Conservation (phyloP, 2,888 invertebrate genomes). For the Acronicta leporina region DNA sequence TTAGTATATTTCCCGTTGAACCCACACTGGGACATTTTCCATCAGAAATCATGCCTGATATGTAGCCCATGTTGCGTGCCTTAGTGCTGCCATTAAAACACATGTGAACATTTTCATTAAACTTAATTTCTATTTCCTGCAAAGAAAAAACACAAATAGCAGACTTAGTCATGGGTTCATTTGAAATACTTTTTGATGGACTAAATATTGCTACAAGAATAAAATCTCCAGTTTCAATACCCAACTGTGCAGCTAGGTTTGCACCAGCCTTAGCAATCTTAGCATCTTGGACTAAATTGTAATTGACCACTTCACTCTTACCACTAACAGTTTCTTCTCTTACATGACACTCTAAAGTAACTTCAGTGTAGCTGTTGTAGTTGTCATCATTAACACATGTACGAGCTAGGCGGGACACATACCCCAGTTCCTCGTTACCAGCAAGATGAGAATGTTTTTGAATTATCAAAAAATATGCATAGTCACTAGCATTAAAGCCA, state of each 20-base stretch:
- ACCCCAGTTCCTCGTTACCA: constrained; percentile 96
- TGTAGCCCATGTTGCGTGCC: constrained; percentile 97
- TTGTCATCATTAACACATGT: constrained; percentile 98
- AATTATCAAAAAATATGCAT: constrained; percentile 98
- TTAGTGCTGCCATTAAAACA: constrained; percentile 98
- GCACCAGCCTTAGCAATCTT: constrained; percentile 95
- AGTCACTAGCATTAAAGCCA: constrained; percentile 98
- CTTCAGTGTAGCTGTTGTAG: constrained; percentile 99
- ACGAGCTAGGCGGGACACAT: constrained; percentile 96
- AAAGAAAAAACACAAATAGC: constrained; percentile 98
- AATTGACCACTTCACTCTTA: constrained; percentile 90
- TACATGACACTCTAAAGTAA: constrained; percentile 96
- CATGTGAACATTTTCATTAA: constrained; percentile 98
- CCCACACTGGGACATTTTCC: constrained; percentile 97
- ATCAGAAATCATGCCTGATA: constrained; percentile 96
- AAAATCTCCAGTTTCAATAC: constrained; percentile 93
- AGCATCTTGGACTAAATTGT: constrained; percentile 98
- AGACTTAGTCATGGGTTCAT: constrained; percentile 94
- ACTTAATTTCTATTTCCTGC: constrained; percentile 96
- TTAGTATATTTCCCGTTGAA: constrained; percentile 96
- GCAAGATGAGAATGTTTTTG: constrained; percentile 97
- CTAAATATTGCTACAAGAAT: constrained; percentile 97
- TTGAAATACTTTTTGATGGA: constrained; percentile 95
- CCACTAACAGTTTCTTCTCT: constrained; percentile 88
- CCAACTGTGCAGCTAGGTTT: constrained; percentile 94